Conservation (phyloP, 1,140 invertebrate species). For the Drosophila sulfurigaster region DNA sequence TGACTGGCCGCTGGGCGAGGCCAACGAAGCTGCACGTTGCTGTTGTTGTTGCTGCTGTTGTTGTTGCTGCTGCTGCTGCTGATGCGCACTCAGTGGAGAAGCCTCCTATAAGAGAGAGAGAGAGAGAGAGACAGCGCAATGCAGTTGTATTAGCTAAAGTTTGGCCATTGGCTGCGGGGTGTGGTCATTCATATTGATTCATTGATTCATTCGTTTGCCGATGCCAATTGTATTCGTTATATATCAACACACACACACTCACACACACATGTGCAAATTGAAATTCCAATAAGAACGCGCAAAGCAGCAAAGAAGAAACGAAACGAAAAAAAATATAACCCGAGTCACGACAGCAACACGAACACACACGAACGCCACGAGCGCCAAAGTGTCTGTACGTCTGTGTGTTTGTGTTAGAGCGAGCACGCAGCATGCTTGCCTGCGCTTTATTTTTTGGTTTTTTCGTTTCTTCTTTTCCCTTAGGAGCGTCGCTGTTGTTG, state of each 20-base stretch:
- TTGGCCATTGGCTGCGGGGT: conserved; percentile 31
- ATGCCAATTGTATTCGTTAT: conserved; percentile 18
- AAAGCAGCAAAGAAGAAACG: conserved; percentile 20
- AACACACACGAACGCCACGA: background rate
- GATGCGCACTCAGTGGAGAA: conserved; percentile 81
- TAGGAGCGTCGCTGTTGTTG: conserved; percentile 46
- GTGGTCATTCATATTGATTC: conserved; percentile 26
- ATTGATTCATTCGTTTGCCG: conserved; percentile 37
- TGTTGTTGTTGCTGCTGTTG: conserved; percentile 45
- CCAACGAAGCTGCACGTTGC: conserved; percentile 31
- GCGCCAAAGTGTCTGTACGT: background rate
- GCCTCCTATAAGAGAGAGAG: conserved; percentile 64
- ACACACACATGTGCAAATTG: conserved; percentile 35
- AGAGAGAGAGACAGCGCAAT: conserved; percentile 19
- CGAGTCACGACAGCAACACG: conserved; percentile 16
- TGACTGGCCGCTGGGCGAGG: conserved; percentile 71
- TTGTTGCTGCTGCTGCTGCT: conserved; percentile 61
- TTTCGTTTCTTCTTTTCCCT: conserved; percentile 9
- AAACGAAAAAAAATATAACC: conserved; percentile 26
- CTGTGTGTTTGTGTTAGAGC: conserved; percentile 2
- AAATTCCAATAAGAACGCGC: conserved; percentile 73
- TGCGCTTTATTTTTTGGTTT: conserved; percentile 5
- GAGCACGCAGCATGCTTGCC: conserved; percentile 4
- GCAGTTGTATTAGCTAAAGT: conserved; percentile 13
- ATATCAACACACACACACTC: conserved; percentile 21